Evolutionary conservation across 37 sponge, comb jelly and placozoan genomes (phyloP).

Genomic region (Lycopodina hypogea): DNA sequence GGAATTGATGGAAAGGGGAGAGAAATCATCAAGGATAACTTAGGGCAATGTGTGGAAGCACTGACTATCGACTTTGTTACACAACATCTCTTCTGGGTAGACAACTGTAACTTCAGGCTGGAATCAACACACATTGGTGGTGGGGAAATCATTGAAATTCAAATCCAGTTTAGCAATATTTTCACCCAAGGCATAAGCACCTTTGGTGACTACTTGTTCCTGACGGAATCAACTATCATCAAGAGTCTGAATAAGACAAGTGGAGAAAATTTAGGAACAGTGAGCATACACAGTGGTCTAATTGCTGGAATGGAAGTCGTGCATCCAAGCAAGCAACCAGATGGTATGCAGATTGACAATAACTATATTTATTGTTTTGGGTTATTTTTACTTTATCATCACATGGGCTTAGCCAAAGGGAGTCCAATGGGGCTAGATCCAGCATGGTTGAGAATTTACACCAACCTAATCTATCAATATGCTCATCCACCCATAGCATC

Average conservation of each 20-base stretch:
- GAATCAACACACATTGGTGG: constrained; percentile 16
- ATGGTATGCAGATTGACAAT: constrained; percentile 2
- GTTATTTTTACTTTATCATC: no score
- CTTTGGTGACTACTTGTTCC: constrained; percentile 9
- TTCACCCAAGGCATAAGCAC: neutral
- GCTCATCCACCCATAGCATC: no score
- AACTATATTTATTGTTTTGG: no score
- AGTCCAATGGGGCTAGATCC: no score
- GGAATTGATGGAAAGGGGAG: constrained; percentile 12
- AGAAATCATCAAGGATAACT: neutral
- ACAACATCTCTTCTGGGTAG: constrained; percentile 26
- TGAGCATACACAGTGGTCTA: neutral
- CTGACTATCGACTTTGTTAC: constrained; percentile 10
- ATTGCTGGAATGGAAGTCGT: constrained; percentile 14
- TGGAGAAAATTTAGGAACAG: neutral
- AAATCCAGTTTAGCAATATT: neutral
- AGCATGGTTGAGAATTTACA: no score
- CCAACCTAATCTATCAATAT: no score
- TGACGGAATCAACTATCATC: constrained; percentile 7
- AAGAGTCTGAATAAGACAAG: neutral
- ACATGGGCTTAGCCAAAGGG: no score
- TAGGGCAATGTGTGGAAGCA: neutral
- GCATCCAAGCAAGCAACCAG: constrained; percentile 28
- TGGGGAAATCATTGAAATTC: neutral
- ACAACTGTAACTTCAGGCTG: neutral